These are phyloP conservation scores for Argopecten irradians DNA, from an alignment of 1,140 invertebrate genomes.

Conservation along the genomic window DNA sequence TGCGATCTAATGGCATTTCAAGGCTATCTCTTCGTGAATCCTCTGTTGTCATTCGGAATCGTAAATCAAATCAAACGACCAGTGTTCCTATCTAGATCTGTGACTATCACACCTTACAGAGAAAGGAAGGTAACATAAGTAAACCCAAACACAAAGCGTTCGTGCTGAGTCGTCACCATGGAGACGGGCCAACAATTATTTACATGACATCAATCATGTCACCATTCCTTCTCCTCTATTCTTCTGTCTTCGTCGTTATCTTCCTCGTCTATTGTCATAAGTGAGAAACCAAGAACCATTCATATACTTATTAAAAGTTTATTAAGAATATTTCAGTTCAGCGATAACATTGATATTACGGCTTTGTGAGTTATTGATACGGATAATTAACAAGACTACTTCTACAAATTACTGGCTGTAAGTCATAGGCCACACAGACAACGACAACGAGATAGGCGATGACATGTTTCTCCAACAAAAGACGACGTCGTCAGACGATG, in stretches of 20 bases:
- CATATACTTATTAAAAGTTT: not conserved
- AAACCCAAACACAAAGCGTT: not conserved
- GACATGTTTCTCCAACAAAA: too few species aligned
- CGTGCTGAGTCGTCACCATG: not conserved
- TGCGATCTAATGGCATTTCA: not conserved
- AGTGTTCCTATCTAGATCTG: not conserved
- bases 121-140: not conserved
- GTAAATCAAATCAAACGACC: not conserved
- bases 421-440: not conserved
- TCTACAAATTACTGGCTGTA: not conserved
- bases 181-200: not conserved
- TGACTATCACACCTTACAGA: not conserved
- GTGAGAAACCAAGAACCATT: not conserved
- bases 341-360: not conserved
- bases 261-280: not conserved
- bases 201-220: slow-evolving; percentile 17
- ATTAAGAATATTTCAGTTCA: not conserved
- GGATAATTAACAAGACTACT: not conserved
- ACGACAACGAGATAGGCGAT: too few species aligned
- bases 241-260: not conserved
- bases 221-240: not conserved
- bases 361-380: not conserved
- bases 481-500: too few species aligned
- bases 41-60: not conserved
- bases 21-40: not conserved